These are phyloP conservation scores for Anguilla pacifica DNA, from an alignment of 2,797 vertebrate species.

Conservation along the genomic window DNA sequence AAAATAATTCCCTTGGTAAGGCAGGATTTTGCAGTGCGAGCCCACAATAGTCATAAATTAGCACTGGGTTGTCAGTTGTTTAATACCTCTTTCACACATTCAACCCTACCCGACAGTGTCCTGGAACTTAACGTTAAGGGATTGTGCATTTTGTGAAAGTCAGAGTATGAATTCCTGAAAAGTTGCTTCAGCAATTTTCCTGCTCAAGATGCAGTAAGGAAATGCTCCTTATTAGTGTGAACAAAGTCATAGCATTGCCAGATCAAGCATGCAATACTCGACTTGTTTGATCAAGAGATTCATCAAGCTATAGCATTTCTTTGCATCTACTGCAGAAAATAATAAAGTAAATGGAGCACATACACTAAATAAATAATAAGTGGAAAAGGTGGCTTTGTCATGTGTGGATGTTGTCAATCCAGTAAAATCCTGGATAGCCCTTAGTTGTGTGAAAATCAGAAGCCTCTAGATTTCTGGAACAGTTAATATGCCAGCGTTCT, in stretches of 20 bases:
- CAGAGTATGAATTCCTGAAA: too few relatives aligned
- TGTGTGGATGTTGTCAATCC: too few relatives aligned
- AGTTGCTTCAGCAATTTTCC: background rate
- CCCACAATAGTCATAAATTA: background rate
- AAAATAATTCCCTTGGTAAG: background rate
- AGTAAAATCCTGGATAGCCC: too few relatives aligned
- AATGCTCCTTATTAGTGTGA: background rate
- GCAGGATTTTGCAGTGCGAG: background rate
- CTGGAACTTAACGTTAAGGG: too few relatives aligned
- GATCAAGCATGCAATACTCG: background rate
- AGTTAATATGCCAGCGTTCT: background rate
- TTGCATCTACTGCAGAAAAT: background rate
- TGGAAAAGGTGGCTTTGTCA: background rate
- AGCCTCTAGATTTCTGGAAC: background rate
- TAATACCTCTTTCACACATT: background rate
- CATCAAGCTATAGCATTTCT: background rate
- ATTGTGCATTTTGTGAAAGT: too few relatives aligned
- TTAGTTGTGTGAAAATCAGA: background rate
- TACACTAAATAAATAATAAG: background rate
- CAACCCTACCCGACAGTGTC: too few relatives aligned
- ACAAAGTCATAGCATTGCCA: background rate
- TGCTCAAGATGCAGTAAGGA: background rate
- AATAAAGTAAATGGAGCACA: background rate
- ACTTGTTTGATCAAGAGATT: background rate
- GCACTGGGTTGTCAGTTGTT: background rate